Base-by-base conservation (phyloP, 1,140 invertebrate genomes). In the Matsumurasca onukii region DNA sequence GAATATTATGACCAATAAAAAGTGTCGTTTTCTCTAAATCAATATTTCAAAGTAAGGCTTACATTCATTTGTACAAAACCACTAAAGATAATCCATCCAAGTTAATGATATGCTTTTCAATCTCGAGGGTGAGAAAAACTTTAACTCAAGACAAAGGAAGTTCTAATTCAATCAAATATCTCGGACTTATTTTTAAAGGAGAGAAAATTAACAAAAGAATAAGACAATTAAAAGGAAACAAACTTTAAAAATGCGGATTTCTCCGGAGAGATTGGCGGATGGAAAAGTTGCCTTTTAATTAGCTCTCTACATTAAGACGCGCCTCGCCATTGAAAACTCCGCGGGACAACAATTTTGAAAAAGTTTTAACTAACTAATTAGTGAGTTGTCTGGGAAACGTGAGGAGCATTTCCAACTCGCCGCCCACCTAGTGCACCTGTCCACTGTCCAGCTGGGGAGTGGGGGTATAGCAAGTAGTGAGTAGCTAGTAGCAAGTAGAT, bases 251-350 rank as follows among this genome's bases (percentile, higher is more conserved):
- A 39, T 9, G 5, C 30, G 30, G 25, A 27, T 59, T 59, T 29
- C 55, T 27, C 25, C 3, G 3, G 49, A 25, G 34, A 39, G 34
- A 39, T 39, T 39, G 34, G 55, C 55, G 24, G 55, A 59, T 59
- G 25, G 55, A 59, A 59, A 59, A 59, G 55, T 59, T 59, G 55
- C 24, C 30, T 59, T 59, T 59, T 59, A 59, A 59, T 59, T 59
- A 59, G 55, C 49, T 5, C n/a, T n/a, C 25, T 27, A 24, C 55
- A 59, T 59, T 24, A 5, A 59, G 24, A 9, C 9, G 25, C 9
- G 55, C 55, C 17, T 17, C 30, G 55, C 25, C 24, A 29, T 59
- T 59, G 15, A 29, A 59, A 59, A 27, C 55, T 52, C 9, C 22
- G 25, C 12, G 22, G 22, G 5, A 59, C 55, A 59, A 59, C 55